Evolutionary conservation across 2,888 invertebrate genomes (phyloP).

Genomic region (Pardosa pseudoannulata): DNA sequence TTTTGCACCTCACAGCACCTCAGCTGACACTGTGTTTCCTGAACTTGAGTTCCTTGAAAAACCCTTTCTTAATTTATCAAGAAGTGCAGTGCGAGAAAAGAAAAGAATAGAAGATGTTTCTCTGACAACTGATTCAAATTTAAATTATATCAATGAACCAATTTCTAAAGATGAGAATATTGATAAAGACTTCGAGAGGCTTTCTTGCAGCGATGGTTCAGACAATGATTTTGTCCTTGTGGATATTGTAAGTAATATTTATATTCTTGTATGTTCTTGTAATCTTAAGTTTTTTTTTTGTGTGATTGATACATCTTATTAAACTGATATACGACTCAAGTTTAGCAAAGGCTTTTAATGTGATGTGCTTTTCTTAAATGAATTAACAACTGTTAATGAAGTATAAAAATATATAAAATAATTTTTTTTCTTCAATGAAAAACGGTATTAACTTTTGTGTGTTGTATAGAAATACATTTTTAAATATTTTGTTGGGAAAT

Average conservation of each 20-base stretch:
- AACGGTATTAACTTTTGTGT: too few relatives aligned
- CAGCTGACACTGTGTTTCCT: conserved; percentile 49
- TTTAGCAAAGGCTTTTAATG: too few relatives aligned
- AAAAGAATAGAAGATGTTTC: neutral
- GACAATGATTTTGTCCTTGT: conserved; percentile 85
- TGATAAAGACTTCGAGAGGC: conserved; percentile 74
- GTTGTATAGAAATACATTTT: too few relatives aligned
- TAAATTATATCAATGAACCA: conserved; percentile 11
- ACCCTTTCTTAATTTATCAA: conserved; percentile 38
- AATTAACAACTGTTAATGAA: too few relatives aligned
- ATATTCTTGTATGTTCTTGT: too few relatives aligned
- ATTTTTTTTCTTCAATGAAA: too few relatives aligned
- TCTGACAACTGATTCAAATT: conserved; percentile 29
- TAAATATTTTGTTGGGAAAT: too few relatives aligned
- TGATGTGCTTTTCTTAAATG: too few relatives aligned
- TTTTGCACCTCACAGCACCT: conserved; percentile 74
- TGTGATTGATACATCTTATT: too few relatives aligned
- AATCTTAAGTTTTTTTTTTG: too few relatives aligned
- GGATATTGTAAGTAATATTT: conserved; percentile 84
- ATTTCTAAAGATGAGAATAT: neutral
- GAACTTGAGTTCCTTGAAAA: conserved; percentile 49
- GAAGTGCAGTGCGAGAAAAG: conserved; percentile 6
- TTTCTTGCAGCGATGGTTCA: conserved; percentile 80
- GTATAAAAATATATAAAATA: too few relatives aligned
- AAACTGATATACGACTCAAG: too few relatives aligned